phyloP scores from a whole-genome alignment of 1,140 invertebrate species.

The Dreissena polymorpha region DNA sequence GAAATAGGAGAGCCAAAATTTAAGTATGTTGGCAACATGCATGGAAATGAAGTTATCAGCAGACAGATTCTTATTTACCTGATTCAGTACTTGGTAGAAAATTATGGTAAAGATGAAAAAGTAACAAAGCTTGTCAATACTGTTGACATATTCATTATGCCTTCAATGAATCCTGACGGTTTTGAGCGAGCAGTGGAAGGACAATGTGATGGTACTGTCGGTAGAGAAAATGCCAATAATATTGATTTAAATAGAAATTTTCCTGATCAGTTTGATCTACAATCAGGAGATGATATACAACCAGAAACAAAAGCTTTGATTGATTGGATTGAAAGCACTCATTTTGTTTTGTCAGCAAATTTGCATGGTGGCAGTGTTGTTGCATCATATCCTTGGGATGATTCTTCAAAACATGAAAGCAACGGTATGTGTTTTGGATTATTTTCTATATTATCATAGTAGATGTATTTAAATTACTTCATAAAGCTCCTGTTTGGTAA shows the following conservation, averaged over 20 bases:
- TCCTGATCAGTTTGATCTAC: conserved; percentile 89
- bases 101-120: conserved; percentile 84
- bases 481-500: too few relatives aligned
- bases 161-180: conserved; percentile 99
- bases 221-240: conserved; percentile 90
- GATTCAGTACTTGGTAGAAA: conserved; percentile 87
- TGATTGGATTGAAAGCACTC: conserved; percentile 91
- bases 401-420: conserved; percentile 59
- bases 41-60: conserved; percentile 94
- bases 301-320: conserved; percentile 96
- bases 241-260: conserved; percentile 98
- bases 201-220: conserved; percentile 79
- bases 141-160: conserved; percentile 93
- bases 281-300: conserved; percentile 86
- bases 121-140: conserved; percentile 89
- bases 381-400: conserved; percentile 94
- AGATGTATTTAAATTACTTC: too few relatives aligned
- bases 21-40: conserved; percentile 95
- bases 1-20: conserved; percentile 81
- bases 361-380: conserved; percentile 96
- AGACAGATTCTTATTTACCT: conserved; percentile 91
- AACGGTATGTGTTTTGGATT: too few relatives aligned
- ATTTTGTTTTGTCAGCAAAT: conserved; percentile 98
- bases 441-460: too few relatives aligned
- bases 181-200: conserved; percentile 86